Evolutionary conservation across 1,140 invertebrate genomes (phyloP), one percentile per base, ranked within the genome.

Genomic region (Trichonephila clavata): DNA sequence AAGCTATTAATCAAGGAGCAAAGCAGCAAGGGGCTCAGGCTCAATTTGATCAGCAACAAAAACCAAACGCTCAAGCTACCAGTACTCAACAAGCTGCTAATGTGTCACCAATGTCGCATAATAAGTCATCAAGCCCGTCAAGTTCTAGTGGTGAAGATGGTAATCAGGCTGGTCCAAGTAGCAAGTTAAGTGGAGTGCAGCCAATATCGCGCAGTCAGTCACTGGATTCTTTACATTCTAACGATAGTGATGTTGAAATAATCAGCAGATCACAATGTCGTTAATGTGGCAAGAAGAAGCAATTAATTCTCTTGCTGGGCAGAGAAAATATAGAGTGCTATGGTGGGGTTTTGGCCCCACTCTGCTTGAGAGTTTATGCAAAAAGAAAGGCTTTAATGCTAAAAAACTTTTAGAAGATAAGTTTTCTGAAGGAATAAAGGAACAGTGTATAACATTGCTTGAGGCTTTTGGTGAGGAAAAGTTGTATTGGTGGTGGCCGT

Each of bases 1-100:
- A 57, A 27, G 20, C 77, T 1, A 27, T 8, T 5, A 1, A 80
- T 57, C 77, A 80, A 80, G 77, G 77, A 57, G 20, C 77, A 80
- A 80, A 80, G 71, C 71, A 80, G 71, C 20, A 57, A 57, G 20
- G 77, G 77, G 10, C 39, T 68, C 14, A 7, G 14, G 14, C 13
- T 4, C 63, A 7, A 80, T 80, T 80, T 80, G 77, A 80, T 80
- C 77, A 80, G n/a, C 77, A 80, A 80, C 77, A 80, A 80, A 80
- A 80, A 80, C 21, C 71, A 80, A 80, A 80, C 32, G 27, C 71
- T 80, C 77, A 80, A 80, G 77, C 77, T 80, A 39, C 77, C 77
- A 80, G 20, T 80, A 43, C 8, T 80, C 14, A 57, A 80, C 71
- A 43, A 43, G 43, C 43, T 43, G 43, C 43, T 43, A 65, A 65